A percentile compares a stretch with the other conserved stretches of the same genome.
These are phyloP conservation scores for Dicentrarchus labrax DNA, from an alignment of 2,113 vertebrate genomes.

Conservation along the genomic window DNA sequence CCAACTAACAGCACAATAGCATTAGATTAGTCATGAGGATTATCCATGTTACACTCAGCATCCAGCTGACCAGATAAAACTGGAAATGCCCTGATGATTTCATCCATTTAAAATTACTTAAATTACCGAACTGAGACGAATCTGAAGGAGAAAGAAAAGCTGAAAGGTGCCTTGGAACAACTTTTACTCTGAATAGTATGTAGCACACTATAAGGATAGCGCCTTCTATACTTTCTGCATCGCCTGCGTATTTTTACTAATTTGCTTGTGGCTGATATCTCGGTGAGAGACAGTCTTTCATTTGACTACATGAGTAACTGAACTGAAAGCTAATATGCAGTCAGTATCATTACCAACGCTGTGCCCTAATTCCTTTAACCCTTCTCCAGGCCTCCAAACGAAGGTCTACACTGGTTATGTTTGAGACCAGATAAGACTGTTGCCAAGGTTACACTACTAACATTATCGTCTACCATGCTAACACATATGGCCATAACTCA, in stretches of 20 bases:
- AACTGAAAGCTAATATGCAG: background rate
- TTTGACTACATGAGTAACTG: background rate
- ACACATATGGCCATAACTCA: constrained; percentile 28
- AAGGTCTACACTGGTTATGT: constrained; percentile 30
- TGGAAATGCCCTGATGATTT: background rate
- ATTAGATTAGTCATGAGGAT: background rate
- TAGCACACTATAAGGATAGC: background rate
- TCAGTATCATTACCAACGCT: background rate
- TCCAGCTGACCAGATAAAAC: background rate
- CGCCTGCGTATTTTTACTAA: background rate
- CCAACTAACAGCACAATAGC: background rate
- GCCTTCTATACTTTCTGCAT: background rate
- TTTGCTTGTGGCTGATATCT: background rate
- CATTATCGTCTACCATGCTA: constrained; percentile 42
- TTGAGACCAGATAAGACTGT: constrained; percentile 57
- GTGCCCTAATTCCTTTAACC: constrained; percentile 1
- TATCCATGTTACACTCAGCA: constrained; percentile 14
- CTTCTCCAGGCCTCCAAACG: constrained; percentile 16
- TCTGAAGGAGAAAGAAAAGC: background rate
- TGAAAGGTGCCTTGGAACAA: background rate
- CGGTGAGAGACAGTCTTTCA: background rate
- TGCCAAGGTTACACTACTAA: constrained; percentile 29
- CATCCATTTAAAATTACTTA: background rate
- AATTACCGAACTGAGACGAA: background rate
- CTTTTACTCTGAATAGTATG: background rate